These are phyloP conservation scores for Melanaphis sacchari DNA, from an alignment of 1,140 invertebrate species.

Conservation along the genomic window DNA sequence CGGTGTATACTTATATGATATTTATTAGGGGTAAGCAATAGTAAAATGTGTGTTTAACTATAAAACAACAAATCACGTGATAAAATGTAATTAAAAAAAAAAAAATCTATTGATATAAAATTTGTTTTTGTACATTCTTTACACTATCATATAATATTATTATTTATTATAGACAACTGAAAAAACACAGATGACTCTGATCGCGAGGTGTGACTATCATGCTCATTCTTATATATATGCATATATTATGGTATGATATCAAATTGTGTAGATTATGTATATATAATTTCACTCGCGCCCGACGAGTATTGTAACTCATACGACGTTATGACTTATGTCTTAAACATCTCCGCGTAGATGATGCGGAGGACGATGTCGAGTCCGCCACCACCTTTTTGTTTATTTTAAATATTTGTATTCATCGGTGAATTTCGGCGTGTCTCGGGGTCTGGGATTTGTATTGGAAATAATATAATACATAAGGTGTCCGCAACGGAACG, in stretches of 20 bases:
- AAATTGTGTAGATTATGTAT: background rate
- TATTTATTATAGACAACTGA: background rate
- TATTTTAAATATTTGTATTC: constrained; percentile 29
- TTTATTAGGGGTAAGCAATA: too few species aligned
- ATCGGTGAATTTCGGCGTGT: constrained; percentile 25
- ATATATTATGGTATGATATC: background rate
- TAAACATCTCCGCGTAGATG: background rate
- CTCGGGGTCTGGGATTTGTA: constrained; percentile 48
- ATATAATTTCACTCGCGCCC: background rate
- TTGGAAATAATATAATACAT: background rate
- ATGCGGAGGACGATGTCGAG: background rate
- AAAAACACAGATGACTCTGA: constrained; percentile 14
- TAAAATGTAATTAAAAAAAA: background rate
- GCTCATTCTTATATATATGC: background rate
- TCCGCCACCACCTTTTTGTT: constrained; percentile 1
- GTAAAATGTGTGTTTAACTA: too few species aligned
- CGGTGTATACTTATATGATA: too few species aligned
- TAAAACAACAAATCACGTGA: too few species aligned
- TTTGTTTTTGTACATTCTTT: background rate
- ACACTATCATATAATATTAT: background rate
- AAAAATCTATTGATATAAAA: background rate
- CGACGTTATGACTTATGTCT: too few species aligned
- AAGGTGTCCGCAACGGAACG: constrained; percentile 51
- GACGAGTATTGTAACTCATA: background rate
- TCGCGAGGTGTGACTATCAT: background rate